Conservation (phyloP, 2,113 vertebrate species). For the Calidris pugnax region DNA sequence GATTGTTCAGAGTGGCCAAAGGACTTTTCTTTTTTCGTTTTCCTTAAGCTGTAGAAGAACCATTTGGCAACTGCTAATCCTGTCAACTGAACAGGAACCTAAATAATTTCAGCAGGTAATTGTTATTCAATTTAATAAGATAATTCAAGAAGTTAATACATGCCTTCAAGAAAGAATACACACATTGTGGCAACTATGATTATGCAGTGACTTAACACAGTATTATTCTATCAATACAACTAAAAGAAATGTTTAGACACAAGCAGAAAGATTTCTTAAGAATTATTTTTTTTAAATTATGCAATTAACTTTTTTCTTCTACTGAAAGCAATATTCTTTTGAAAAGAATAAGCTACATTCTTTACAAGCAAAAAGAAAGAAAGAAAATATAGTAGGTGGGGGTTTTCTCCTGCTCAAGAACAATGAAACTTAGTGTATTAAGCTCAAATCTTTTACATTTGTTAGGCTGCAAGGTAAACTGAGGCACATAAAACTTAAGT, state of each 20-base stretch:
- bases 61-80: not conserved
- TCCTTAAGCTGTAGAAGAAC: not conserved
- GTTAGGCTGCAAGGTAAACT: not conserved
- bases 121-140: not conserved
- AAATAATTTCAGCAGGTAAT: not conserved
- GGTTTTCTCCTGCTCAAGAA: not conserved
- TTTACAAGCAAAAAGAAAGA: not conserved
- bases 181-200: not conserved
- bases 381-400: not conserved
- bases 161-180: not conserved
- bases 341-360: not conserved
- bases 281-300: not conserved
- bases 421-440: not conserved
- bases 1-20: not conserved
- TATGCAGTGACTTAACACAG: not conserved
- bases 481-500: not conserved
- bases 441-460: not conserved
- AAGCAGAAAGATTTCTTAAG: not conserved
- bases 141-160: not conserved
- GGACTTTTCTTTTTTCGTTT: accelerated
- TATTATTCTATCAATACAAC: not conserved
- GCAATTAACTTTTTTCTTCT: not conserved
- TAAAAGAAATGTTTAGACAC: not conserved
- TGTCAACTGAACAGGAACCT: not conserved
- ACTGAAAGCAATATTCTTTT: not conserved